Evolutionary conservation across 2,797 vertebrate species (phyloP).

Genomic region (Avahi laniger): DNA sequence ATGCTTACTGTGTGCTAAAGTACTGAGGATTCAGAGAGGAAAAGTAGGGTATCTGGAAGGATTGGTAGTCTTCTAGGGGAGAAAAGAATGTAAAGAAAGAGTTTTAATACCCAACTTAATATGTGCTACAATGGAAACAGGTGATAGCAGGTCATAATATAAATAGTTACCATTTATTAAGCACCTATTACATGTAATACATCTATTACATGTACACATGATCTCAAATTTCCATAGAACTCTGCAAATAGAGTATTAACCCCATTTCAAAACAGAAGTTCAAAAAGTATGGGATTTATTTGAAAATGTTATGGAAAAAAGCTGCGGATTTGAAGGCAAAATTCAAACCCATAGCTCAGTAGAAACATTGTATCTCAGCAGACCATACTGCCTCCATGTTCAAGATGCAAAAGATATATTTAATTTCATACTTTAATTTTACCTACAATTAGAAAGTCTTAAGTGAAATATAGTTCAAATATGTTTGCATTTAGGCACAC

Average conservation of each 20-base stretch:
- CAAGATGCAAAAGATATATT: neutral
- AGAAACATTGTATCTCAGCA: neutral
- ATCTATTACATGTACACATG: neutral
- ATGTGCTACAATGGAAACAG: neutral
- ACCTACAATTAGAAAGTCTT: neutral
- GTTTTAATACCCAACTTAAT: neutral
- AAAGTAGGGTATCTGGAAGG: neutral
- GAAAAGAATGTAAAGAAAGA: neutral
- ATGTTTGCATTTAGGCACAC: neutral
- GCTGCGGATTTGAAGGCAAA: neutral
- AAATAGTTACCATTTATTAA: neutral
- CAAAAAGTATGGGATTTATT: slow-evolving; percentile 21
- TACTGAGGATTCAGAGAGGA: neutral
- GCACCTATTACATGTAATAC: neutral
- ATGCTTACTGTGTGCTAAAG: neutral
- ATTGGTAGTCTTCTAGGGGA: neutral
- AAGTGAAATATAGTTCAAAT: neutral
- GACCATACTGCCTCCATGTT: neutral
- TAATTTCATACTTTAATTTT: slow-evolving; percentile 5
- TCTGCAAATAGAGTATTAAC: neutral
- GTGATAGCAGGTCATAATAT: neutral
- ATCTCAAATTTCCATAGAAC: neutral
- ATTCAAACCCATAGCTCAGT: neutral
- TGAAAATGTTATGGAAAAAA: neutral
- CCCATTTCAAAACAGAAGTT: neutral